Evolutionary conservation across 2,888 invertebrate genomes (phyloP).

Genomic region (Apotomis capreana): DNA sequence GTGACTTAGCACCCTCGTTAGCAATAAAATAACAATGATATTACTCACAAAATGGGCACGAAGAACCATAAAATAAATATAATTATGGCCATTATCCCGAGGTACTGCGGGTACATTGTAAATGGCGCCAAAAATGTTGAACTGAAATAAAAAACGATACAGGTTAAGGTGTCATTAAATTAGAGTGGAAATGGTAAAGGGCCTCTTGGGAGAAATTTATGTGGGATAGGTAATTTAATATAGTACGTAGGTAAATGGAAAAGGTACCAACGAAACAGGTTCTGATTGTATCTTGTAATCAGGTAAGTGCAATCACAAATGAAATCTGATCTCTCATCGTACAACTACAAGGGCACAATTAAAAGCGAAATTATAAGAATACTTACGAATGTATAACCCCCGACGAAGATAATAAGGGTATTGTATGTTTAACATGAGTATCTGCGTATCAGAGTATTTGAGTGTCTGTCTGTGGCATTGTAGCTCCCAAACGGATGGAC

Average conservation of each 20-base stretch:
- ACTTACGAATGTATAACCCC: too few species aligned
- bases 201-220: constrained; percentile 29
- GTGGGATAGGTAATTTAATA: constrained; percentile 18
- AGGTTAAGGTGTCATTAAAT: constrained; percentile 39
- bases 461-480: too few species aligned
- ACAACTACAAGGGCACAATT: too few species aligned
- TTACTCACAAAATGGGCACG: constrained; percentile 85
- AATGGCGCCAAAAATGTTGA: constrained; percentile 84
- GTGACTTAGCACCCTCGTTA: constrained; percentile 41
- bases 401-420: too few species aligned
- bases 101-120: constrained; percentile 85
- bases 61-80: constrained; percentile 86
- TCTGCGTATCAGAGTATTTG: too few species aligned
- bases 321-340: too few species aligned
- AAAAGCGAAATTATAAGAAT: too few species aligned
- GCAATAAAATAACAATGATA: constrained; percentile 44
- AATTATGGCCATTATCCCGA: constrained; percentile 85
- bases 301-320: too few species aligned
- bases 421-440: too few species aligned
- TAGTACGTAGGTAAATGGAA: not conserved
- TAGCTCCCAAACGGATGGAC: too few species aligned
- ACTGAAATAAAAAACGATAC: constrained; percentile 60
- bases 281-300: too few species aligned
- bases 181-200: constrained; percentile 33
- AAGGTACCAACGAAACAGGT: not conserved